A percentile compares a stretch with the other conserved stretches of the same genome.
Conservation (phyloP, 1,140 invertebrate species). For the Eueides isabella region DNA sequence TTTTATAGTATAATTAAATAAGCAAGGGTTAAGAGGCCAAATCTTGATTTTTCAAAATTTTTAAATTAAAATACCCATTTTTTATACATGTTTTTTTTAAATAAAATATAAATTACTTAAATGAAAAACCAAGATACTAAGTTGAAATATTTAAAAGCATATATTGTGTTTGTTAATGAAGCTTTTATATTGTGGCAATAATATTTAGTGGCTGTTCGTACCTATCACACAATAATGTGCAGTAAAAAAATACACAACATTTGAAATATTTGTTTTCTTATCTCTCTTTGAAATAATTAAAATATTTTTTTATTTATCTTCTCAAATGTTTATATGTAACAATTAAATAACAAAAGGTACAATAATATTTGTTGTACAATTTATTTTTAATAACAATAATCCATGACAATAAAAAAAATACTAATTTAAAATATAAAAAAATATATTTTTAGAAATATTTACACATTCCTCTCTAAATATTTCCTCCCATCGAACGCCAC, state of each 20-base stretch:
- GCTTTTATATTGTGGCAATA: slow-evolving; percentile 4
- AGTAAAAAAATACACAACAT: neutral
- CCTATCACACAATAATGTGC: neutral
- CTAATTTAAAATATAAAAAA: too few relatives aligned
- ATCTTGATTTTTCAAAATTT: slow-evolving; percentile 23
- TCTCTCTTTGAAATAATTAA: too few relatives aligned
- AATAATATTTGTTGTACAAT: too few relatives aligned
- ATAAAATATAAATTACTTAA: slow-evolving; percentile 6
- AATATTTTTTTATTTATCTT: too few relatives aligned
- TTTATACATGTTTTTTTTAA: neutral
- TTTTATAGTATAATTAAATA: neutral
- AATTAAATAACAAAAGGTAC: too few relatives aligned
- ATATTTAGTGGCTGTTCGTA: neutral
- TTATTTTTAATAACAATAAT: too few relatives aligned
- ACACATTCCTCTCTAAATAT: slow-evolving; percentile 7
- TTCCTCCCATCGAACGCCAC: slow-evolving; percentile 17
- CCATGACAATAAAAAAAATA: too few relatives aligned
- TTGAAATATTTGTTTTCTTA: too few relatives aligned
- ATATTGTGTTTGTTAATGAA: neutral
- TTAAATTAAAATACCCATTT: neutral
- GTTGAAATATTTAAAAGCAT: slow-evolving; percentile 14
- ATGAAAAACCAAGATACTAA: slow-evolving; percentile 20
- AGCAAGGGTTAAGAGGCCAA: slow-evolving; percentile 7
- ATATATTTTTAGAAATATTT: too few relatives aligned
- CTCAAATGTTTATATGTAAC: too few relatives aligned